Evolutionary conservation across 2,797 vertebrate genomes (phyloP).

Genomic region (Microcaecilia unicolor): DNA sequence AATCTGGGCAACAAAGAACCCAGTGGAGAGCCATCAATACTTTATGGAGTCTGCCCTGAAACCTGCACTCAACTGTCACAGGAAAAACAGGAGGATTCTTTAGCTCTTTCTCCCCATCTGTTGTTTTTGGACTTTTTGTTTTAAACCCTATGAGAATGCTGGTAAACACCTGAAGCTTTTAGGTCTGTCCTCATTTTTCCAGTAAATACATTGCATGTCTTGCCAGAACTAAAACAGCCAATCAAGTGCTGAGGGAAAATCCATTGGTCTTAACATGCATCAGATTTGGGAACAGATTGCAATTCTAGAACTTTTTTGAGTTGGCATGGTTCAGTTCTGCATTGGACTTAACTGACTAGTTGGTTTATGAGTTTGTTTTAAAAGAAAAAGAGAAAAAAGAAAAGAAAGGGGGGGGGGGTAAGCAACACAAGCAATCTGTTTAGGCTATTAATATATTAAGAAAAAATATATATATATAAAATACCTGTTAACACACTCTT

Average conservation of each 20-base stretch:
- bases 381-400: slow-evolving; percentile 40
- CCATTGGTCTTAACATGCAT: slow-evolving; percentile 28
- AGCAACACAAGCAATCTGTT: slow-evolving; percentile 53
- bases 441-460: slow-evolving; percentile 37
- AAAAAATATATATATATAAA: not conserved
- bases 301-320: not conserved
- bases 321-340: slow-evolving; percentile 31
- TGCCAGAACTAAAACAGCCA: slow-evolving; percentile 54
- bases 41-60: slow-evolving; percentile 51
- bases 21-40: slow-evolving; percentile 57
- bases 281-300: slow-evolving; percentile 36
- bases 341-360: slow-evolving; percentile 46
- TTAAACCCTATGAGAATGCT: slow-evolving; percentile 45
- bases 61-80: slow-evolving; percentile 57
- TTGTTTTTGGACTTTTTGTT: slow-evolving; percentile 27
- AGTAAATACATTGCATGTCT: slow-evolving; percentile 45
- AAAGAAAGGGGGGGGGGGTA: slow-evolving; percentile 13
- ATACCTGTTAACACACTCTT: slow-evolving; percentile 43
- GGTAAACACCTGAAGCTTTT: slow-evolving; percentile 55
- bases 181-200: slow-evolving; percentile 25
- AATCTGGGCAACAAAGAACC: slow-evolving; percentile 48
- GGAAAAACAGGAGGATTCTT: slow-evolving; percentile 53
- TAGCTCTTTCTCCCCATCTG: slow-evolving; percentile 39
- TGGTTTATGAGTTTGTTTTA: slow-evolving; percentile 36
- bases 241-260: slow-evolving; percentile 28